Conservation (phyloP, 2,113 vertebrate species). For the Pelmatolapia mariae region DNA sequence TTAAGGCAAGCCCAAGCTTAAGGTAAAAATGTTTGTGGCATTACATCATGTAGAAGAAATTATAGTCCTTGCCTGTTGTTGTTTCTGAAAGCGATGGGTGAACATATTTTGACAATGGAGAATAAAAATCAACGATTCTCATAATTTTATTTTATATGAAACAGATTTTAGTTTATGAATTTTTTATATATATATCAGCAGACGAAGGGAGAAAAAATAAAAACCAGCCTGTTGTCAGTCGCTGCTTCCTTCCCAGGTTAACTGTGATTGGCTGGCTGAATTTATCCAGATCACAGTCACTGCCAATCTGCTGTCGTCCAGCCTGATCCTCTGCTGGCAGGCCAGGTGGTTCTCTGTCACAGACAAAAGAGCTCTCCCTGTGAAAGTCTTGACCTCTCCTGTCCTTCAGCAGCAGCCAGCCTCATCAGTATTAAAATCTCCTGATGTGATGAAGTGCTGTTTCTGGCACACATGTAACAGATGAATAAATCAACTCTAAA, state of each 20-base stretch:
- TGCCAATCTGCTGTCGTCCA: slow-evolving; percentile 7
- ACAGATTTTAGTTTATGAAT: background rate
- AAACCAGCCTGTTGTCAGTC: background rate
- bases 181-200: background rate
- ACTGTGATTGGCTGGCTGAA: background rate
- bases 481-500: background rate
- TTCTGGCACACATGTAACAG: background rate
- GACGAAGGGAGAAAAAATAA: background rate
- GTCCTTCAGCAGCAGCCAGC: background rate
- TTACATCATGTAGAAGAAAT: background rate
- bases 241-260: background rate
- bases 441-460: background rate
- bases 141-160: background rate
- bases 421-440: background rate
- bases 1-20: background rate
- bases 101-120: background rate
- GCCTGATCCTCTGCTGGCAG: slow-evolving; percentile 39
- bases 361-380: background rate
- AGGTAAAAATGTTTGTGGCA: background rate
- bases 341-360: slow-evolving; percentile 6
- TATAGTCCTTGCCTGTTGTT: background rate
- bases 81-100: background rate
- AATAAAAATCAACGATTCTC: background rate
- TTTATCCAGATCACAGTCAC: background rate
- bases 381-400: background rate